phyloP scores from a whole-genome alignment of 2,888 invertebrate species.

The Plagodis dolabraria region DNA sequence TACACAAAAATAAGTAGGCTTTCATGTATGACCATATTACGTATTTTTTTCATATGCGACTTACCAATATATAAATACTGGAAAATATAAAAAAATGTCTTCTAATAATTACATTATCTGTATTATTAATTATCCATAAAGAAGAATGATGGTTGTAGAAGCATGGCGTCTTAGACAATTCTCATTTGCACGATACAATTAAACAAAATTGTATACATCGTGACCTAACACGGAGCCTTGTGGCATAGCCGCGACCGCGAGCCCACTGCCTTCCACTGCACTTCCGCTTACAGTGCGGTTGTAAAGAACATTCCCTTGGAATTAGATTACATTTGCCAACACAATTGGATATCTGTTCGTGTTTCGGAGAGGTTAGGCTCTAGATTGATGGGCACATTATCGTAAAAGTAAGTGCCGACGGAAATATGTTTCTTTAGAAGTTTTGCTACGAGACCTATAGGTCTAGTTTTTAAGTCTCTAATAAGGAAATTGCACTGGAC shows the following conservation, averaged over 20 bases:
- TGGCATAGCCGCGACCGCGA: slow-evolving; percentile 54
- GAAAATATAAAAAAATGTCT: no score
- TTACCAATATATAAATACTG: no score
- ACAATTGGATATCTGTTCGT: slow-evolving; percentile 23
- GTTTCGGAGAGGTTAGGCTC: slow-evolving; percentile 12
- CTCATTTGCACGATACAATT: slow-evolving; percentile 32
- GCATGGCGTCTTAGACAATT: background rate
- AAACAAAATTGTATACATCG: slow-evolving; percentile 47
- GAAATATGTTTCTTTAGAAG: no score
- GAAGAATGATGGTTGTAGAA: background rate
- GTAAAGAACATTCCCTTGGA: slow-evolving; percentile 64
- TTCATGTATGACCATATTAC: no score
- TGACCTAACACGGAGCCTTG: slow-evolving; percentile 55
- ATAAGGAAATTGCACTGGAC: no score
- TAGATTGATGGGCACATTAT: slow-evolving; percentile 17
- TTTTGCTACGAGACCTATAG: no score
- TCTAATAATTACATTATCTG: no score
- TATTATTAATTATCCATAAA: no score
- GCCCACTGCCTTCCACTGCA: slow-evolving; percentile 49
- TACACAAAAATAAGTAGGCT: no score
- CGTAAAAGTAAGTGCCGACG: slow-evolving; percentile 2
- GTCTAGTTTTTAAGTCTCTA: no score
- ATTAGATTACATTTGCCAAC: slow-evolving; percentile 62
- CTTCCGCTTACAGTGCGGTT: slow-evolving; percentile 64
- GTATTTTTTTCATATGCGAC: no score